Evolutionary conservation across 2,888 invertebrate species (phyloP).

Genomic region (Tuta absoluta): DNA sequence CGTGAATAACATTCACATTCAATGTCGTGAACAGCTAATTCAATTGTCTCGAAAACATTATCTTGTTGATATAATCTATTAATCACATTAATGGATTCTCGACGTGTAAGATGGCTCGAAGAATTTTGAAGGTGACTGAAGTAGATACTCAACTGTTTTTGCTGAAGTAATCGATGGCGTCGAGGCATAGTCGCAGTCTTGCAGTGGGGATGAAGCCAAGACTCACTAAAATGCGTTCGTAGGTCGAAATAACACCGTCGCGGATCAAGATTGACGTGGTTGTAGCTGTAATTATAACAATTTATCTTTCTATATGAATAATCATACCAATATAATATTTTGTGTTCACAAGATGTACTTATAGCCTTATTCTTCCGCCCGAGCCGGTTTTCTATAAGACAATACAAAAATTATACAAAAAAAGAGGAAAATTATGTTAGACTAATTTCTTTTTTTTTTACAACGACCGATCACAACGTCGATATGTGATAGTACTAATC

Average conservation of each 20-base stretch:
- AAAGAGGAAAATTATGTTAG: too few species aligned
- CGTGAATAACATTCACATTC: slow-evolving; percentile 20
- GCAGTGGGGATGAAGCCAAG: slow-evolving; percentile 83
- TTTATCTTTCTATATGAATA: neutral
- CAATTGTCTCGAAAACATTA: slow-evolving; percentile 35
- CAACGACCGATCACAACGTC: too few species aligned
- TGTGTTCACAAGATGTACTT: too few species aligned
- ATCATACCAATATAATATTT: too few species aligned
- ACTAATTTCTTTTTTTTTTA: too few species aligned
- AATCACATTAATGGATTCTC: slow-evolving; percentile 38
- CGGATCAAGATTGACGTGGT: slow-evolving; percentile 79
- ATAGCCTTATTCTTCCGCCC: too few species aligned
- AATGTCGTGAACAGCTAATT: slow-evolving; percentile 25
- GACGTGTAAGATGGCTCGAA: neutral
- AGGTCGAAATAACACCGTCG: slow-evolving; percentile 81
- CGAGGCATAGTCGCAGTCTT: slow-evolving; percentile 83
- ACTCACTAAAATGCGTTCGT: slow-evolving; percentile 82
- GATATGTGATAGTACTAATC: too few species aligned
- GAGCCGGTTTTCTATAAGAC: too few species aligned
- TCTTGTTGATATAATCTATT: slow-evolving; percentile 34
- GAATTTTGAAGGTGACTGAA: neutral
- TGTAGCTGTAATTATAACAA: slow-evolving; percentile 55
- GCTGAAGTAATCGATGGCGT: slow-evolving; percentile 85
- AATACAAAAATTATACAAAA: too few species aligned
- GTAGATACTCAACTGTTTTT: slow-evolving; percentile 81